Conservation (phyloP, 1,140 invertebrate genomes). For the Drosophila ercepeae region DNA sequence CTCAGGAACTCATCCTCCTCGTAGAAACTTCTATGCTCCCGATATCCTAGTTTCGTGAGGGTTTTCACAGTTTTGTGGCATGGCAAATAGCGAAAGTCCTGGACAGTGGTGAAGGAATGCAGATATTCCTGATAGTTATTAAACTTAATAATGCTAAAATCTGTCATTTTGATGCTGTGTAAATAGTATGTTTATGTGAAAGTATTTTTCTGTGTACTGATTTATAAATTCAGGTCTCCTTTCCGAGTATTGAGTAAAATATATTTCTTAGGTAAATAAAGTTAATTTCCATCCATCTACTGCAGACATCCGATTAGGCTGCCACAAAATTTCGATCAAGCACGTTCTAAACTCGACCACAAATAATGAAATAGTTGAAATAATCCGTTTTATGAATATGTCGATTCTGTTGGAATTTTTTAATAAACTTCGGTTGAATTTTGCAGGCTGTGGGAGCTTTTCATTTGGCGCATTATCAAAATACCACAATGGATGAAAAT, state of each 20-base stretch:
- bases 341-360: constrained; percentile 30
- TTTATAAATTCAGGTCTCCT: neutral
- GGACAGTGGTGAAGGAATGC: constrained; percentile 29
- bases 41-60: constrained; percentile 50
- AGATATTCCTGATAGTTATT: constrained; percentile 47
- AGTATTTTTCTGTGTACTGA: neutral
- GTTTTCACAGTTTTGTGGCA: constrained; percentile 1
- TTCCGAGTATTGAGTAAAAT: neutral
- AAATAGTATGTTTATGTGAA: neutral
- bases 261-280: neutral
- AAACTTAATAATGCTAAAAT: constrained; percentile 51
- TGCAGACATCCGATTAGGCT: neutral
- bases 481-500: constrained; percentile 14
- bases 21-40: constrained; percentile 23
- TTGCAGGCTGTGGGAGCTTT: constrained; percentile 6
- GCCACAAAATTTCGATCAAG: neutral
- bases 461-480: constrained; percentile 27
- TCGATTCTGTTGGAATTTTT: constrained; percentile 38
- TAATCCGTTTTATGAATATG: constrained; percentile 11
- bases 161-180: constrained; percentile 3
- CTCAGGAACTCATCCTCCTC: constrained; percentile 42
- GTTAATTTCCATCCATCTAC: neutral
- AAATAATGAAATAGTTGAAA: constrained; percentile 42
- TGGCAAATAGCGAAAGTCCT: constrained; percentile 50
- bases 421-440: constrained; percentile 10